These are phyloP conservation scores for Wiebesia pumilae DNA, from an alignment of 1,140 invertebrate species.

Conservation along the genomic window DNA sequence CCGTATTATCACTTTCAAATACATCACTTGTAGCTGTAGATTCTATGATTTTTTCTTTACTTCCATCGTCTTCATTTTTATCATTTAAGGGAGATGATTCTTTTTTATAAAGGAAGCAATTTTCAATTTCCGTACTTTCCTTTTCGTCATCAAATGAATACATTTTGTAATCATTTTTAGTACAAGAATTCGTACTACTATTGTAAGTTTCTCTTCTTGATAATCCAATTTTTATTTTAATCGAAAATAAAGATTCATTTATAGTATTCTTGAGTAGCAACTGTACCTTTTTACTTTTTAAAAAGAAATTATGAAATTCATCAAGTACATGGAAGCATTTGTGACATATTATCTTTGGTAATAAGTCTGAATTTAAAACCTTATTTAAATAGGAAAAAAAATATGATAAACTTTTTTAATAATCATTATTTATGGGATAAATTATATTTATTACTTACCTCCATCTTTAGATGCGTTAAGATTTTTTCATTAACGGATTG, in stretches of 20 bases:
- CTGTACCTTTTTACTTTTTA: background rate
- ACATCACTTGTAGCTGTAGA: background rate
- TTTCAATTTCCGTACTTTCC: background rate
- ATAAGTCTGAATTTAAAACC: slow-evolving; percentile 25
- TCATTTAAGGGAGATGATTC: background rate
- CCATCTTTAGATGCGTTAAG: background rate
- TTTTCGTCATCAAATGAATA: background rate
- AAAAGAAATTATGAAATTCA: slow-evolving; percentile 25
- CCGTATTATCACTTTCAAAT: background rate
- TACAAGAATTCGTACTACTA: background rate
- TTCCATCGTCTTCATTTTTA: background rate
- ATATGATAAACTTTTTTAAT: background rate
- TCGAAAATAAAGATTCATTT: slow-evolving; percentile 9
- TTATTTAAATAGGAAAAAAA: background rate
- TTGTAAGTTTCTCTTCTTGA: background rate
- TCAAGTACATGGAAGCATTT: slow-evolving; percentile 9
- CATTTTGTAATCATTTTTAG: background rate
- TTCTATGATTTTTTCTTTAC: background rate
- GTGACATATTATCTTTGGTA: slow-evolving; percentile 29
- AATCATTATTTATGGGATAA: background rate
- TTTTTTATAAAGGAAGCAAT: background rate
- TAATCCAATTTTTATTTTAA: slow-evolving; percentile 12
- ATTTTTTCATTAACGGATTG: slow-evolving; percentile 19
- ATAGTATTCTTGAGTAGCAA: background rate
- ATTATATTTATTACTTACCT: slow-evolving; percentile 15